Evolutionary conservation across 1,140 invertebrate genomes (phyloP).

Genomic region (Lucilia cuprina): DNA sequence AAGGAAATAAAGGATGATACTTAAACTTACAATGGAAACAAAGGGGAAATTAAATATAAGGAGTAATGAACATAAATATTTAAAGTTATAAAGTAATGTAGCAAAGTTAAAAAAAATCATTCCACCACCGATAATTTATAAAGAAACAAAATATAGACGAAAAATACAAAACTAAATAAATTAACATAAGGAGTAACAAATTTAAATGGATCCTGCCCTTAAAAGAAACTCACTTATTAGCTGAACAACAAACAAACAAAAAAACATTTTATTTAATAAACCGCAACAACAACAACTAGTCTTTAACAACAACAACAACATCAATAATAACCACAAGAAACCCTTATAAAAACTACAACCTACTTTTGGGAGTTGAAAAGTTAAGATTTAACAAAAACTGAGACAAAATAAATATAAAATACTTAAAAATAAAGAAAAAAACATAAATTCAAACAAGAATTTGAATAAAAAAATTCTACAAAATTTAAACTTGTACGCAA

Average conservation of each 20-base stretch:
- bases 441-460: background rate
- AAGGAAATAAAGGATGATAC: background rate
- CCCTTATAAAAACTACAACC: background rate
- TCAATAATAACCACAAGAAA: background rate
- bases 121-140: slow-evolving; percentile 39
- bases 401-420: background rate
- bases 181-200: background rate
- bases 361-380: background rate
- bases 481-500: background rate
- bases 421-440: background rate
- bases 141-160: background rate
- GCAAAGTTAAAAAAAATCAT: slow-evolving; percentile 37
- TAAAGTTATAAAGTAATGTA: background rate
- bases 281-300: background rate
- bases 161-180: slow-evolving; percentile 15
- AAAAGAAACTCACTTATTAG: background rate
- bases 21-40: slow-evolving; percentile 2
- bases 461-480: background rate
- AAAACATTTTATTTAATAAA: background rate
- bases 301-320: background rate
- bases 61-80: background rate
- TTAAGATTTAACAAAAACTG: too few species aligned
- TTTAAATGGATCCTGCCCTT: background rate
- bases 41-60: background rate
- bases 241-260: background rate